phyloP scores from a whole-genome alignment of 2,888 invertebrate genomes.

The Sarcophaga caerulescens region DNA sequence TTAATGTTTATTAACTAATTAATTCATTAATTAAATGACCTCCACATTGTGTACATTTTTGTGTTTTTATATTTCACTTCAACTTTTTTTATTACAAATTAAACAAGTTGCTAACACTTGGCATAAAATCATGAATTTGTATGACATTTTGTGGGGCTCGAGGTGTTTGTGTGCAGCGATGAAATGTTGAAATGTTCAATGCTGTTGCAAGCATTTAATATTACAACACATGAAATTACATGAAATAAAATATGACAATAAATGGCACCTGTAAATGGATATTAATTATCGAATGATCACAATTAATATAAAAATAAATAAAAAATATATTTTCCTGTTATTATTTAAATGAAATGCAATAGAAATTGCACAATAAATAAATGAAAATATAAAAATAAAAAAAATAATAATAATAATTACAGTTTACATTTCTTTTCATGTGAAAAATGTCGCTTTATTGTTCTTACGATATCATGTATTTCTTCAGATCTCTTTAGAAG shows the following conservation, averaged over 20 bases:
- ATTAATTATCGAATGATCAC: slow-evolving; percentile 27
- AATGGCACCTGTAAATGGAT: slow-evolving; percentile 44
- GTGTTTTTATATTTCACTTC: neutral
- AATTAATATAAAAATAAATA: slow-evolving; percentile 9
- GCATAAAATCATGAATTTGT: slow-evolving; percentile 23
- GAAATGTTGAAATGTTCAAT: no score
- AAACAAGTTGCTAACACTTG: slow-evolving; percentile 52
- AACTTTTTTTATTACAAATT: neutral
- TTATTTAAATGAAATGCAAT: slow-evolving; percentile 32
- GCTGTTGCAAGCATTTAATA: no score
- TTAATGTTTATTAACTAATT: slow-evolving; percentile 51
- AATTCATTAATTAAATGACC: slow-evolving; percentile 54
- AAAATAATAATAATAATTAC: no score
- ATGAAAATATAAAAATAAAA: no score
- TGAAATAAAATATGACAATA: slow-evolving; percentile 17
- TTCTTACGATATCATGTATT: no score
- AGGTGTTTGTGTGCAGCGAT: no score
- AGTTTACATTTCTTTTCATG: no score
- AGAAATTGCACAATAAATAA: neutral
- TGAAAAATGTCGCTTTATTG: no score
- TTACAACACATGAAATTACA: no score
- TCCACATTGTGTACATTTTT: slow-evolving; percentile 25
- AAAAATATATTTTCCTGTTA: slow-evolving; percentile 11
- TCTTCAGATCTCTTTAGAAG: no score
- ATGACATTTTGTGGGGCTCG: no score